Evolutionary conservation across 2,888 invertebrate species (phyloP).

Genomic region (Oligia strigilis): DNA sequence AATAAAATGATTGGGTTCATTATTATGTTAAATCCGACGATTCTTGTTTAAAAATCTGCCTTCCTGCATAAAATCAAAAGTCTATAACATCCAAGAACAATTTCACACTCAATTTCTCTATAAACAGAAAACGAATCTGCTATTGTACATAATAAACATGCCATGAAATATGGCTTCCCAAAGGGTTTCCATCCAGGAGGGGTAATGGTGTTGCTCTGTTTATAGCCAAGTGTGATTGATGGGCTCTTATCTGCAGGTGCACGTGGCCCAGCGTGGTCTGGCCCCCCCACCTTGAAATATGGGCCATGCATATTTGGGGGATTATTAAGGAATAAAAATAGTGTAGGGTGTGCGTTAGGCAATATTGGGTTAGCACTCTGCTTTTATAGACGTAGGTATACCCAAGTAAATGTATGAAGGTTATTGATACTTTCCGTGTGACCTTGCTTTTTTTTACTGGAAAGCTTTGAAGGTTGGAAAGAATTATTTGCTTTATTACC

Average conservation of each 20-base stretch:
- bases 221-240: slow-evolving; percentile 87
- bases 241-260: slow-evolving; percentile 83
- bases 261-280: slow-evolving; percentile 67
- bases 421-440: slow-evolving; percentile 39
- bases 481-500: slow-evolving; percentile 44
- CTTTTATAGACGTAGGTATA: slow-evolving; percentile 25
- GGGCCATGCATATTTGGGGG: slow-evolving; percentile 78
- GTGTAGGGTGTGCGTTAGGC: slow-evolving; percentile 57
- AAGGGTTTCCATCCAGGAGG: slow-evolving; percentile 60
- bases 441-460: slow-evolving; percentile 26
- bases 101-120: slow-evolving; percentile 52
- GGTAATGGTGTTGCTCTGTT: slow-evolving; percentile 75
- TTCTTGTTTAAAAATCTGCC: not conserved
- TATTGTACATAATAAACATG: slow-evolving; percentile 69
- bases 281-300: slow-evolving; percentile 77
- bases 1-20: slow-evolving; percentile 9
- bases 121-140: slow-evolving; percentile 37
- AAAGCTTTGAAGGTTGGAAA: slow-evolving; percentile 37
- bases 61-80: slow-evolving; percentile 9
- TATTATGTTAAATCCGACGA: not conserved
- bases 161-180: slow-evolving; percentile 75
- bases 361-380: slow-evolving; percentile 41
- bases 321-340: slow-evolving; percentile 61
- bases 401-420: slow-evolving; percentile 8
- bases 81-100: slow-evolving; percentile 13